These are phyloP conservation scores for Echeneis naucrates DNA, from an alignment of 2,797 vertebrate genomes.

Conservation along the genomic window DNA sequence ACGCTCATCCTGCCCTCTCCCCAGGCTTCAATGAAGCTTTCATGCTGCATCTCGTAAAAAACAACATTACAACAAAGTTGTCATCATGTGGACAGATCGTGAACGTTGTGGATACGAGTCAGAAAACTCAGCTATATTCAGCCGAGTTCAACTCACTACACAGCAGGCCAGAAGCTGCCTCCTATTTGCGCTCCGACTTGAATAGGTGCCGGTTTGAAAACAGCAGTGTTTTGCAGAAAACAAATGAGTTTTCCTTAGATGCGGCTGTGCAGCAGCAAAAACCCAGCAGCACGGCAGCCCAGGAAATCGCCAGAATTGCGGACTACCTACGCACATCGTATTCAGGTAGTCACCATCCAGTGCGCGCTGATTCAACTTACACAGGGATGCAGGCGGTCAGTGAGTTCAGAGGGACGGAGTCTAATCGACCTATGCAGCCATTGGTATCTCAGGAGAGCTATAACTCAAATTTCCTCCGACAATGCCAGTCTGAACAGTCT, in stretches of 20 bases:
- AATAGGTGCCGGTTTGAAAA: neutral
- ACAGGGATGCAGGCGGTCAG: neutral
- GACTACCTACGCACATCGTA: fast-evolving
- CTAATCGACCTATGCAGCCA: slow-evolving; percentile 18
- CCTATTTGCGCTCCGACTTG: neutral
- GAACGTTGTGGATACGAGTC: neutral
- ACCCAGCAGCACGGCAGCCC: fast-evolving
- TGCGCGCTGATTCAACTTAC: neutral
- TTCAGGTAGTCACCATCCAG: neutral
- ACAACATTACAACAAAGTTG: neutral
- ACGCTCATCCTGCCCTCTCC: fast-evolving
- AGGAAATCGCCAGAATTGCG: neutral
- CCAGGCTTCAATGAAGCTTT: neutral
- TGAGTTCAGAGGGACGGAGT: neutral
- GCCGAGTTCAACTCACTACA: neutral
- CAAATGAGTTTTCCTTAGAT: neutral
- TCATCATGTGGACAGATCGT: slow-evolving; percentile 5
- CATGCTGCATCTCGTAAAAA: neutral
- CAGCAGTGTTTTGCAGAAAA: neutral
- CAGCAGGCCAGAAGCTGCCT: neutral
- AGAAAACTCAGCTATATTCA: slow-evolving; percentile 2
- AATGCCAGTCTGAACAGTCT: neutral
- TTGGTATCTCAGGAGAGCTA: neutral
- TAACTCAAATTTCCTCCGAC: neutral
- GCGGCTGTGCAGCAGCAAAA: slow-evolving; percentile 1